These are phyloP conservation scores for Lepidostoma basale DNA, from an alignment of 1,140 invertebrate species.

Conservation along the genomic window DNA sequence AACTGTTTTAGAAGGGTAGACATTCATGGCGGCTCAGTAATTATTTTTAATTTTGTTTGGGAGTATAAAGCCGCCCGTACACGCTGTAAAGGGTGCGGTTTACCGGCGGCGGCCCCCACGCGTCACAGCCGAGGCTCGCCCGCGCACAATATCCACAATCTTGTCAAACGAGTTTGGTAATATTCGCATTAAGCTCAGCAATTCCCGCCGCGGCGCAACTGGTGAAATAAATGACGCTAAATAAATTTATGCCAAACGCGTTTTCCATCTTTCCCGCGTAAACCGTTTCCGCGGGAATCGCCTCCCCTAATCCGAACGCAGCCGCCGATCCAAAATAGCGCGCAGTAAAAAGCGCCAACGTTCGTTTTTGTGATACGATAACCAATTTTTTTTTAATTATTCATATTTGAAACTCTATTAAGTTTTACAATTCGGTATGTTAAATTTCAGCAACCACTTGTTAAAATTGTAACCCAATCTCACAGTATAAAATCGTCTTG, in stretches of 20 bases:
- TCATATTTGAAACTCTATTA: too few relatives aligned
- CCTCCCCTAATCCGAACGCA: background rate
- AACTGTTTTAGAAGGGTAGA: too few relatives aligned
- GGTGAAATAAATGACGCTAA: slow-evolving; percentile 23
- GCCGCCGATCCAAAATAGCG: background rate
- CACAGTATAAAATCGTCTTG: too few relatives aligned
- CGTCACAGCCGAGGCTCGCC: too few relatives aligned
- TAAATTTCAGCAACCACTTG: too few relatives aligned
- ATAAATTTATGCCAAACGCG: slow-evolving; percentile 34
- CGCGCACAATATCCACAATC: slow-evolving; percentile 1
- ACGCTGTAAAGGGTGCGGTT: background rate
- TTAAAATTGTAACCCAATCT: too few relatives aligned
- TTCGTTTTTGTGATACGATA: too few relatives aligned
- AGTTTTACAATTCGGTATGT: too few relatives aligned
- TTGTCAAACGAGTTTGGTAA: slow-evolving; percentile 2
- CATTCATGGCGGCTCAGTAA: too few relatives aligned
- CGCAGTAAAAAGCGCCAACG: too few relatives aligned
- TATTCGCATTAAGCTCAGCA: slow-evolving; percentile 7
- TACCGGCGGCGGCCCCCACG: too few relatives aligned
- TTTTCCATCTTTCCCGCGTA: slow-evolving; percentile 26
- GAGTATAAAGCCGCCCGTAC: background rate
- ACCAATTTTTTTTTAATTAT: too few relatives aligned
- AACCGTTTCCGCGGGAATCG: slow-evolving; percentile 10
- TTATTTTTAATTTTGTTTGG: background rate
- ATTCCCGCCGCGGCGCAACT: slow-evolving; percentile 4